These are phyloP conservation scores for Gymnocheta viridis DNA, from an alignment of 2,888 invertebrate genomes.

Conservation along the genomic window DNA sequence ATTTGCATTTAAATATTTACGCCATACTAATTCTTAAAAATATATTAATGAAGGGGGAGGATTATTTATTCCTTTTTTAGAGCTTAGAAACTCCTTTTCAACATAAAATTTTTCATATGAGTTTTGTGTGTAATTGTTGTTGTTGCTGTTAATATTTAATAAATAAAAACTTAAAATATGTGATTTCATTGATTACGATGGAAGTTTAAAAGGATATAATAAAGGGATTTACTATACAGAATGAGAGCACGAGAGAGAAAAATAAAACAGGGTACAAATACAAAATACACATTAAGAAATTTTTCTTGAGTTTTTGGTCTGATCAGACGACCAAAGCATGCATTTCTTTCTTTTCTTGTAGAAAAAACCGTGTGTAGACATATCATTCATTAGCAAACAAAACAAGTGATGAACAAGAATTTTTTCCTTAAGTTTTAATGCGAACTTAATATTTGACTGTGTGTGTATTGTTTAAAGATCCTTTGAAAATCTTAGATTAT, in stretches of 20 bases:
- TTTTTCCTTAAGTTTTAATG: not conserved
- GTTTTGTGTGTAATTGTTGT: constrained; percentile 11
- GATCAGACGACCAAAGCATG: constrained; percentile 48
- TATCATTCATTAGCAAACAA: not conserved
- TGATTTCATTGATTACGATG: constrained; percentile 48
- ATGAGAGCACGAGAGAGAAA: constrained; percentile 26
- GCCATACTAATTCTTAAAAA: constrained; percentile 46
- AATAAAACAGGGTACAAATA: constrained; percentile 19
- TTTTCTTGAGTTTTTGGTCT: constrained; percentile 39
- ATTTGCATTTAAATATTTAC: constrained; percentile 33
- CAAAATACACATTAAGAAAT: constrained; percentile 3
- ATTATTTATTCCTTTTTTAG: constrained; percentile 3
- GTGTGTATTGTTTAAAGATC: not conserved
- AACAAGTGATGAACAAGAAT: not conserved
- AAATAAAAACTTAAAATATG: constrained; percentile 66
- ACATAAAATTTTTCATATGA: constrained; percentile 24
- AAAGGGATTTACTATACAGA: constrained; percentile 59
- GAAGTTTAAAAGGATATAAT: constrained; percentile 6
- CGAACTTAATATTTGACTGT: constrained; percentile 37
- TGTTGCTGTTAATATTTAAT: constrained; percentile 32
- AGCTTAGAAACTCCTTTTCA: constrained; percentile 30
- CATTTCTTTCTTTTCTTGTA: constrained; percentile 1
- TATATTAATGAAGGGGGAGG: constrained; percentile 31
- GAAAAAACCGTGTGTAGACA: not conserved
- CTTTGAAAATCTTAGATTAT: constrained; percentile 32